Evolutionary conservation across 2,797 vertebrate species (phyloP), one percentile per base, ranked within the genome.

Genomic region (Syngnathus acus): DNA sequence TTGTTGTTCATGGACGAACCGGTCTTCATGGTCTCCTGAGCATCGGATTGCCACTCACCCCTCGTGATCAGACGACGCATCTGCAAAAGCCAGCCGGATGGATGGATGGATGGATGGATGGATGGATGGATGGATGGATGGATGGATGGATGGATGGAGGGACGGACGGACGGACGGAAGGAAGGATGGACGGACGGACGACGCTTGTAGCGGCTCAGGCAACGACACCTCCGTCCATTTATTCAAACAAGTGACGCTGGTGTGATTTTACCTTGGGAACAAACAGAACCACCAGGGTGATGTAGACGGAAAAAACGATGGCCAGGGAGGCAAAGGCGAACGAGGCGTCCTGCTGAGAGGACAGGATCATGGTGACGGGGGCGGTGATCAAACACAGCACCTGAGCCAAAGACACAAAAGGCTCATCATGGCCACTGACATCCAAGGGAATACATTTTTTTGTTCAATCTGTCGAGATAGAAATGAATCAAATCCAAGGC

Each of bases 1-100:
- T 98, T 97, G 90, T 98, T 98, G 90, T 98, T 98, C 79, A 95
- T 97, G 65, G 96, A 97, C 0, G 95, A 97, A 0, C 95, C 95
- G 0, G 96, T 97, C 83, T 97, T 97, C 91, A 96, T 93, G 1
- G 95, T 96, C 86, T 98, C 96, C 90, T 98, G 95, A 16, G 95
- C 93, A 86, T 98, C 95, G 0, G 96, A 95, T 89, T 98, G 96
- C 96, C 96, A 98, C 69, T 98, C 96, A 0, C 96, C 95, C 0
- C 96, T 90, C 5, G 95, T 98, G 83, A 98, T 95, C 51, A 98
- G 89, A 3, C 95, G 89, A 9, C 96, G 89, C 93, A 98, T 98
- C 96, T 98, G 76, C 45, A 65, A 45, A 23, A 45, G 32, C 32
- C 32, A 32, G 32, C 32, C 32, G 26, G 2, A 32, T 32, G 26